These are phyloP conservation scores for Eulemur mongoz DNA, from an alignment of 2,797 vertebrate species.

Conservation along the genomic window DNA sequence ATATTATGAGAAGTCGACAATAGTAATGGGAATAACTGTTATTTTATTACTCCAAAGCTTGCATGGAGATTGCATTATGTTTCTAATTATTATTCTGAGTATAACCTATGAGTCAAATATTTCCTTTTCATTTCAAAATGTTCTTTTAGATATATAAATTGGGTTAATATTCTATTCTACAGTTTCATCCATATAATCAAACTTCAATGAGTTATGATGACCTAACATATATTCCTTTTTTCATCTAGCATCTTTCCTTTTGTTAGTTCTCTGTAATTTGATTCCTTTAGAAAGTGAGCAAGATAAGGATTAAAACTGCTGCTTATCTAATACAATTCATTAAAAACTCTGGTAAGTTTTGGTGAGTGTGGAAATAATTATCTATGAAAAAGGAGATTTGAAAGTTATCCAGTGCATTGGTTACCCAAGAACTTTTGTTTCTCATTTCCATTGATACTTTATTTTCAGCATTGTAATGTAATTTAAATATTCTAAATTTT, in stretches of 20 bases:
- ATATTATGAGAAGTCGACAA: slow-evolving; percentile 61
- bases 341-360: slow-evolving; percentile 55
- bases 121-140: background rate
- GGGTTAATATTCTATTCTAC: slow-evolving; percentile 15
- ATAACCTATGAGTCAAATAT: background rate
- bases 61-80: slow-evolving; percentile 46
- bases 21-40: slow-evolving; percentile 48
- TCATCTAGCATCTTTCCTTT: background rate
- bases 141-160: slow-evolving; percentile 54
- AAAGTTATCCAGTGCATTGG: slow-evolving; percentile 46
- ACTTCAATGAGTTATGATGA: slow-evolving; percentile 13
- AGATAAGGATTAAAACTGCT: slow-evolving; percentile 52
- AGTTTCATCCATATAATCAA: slow-evolving; percentile 35
- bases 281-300: slow-evolving; percentile 29
- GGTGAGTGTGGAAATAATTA: slow-evolving; percentile 45
- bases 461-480: background rate
- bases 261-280: slow-evolving; percentile 1
- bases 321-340: slow-evolving; percentile 44
- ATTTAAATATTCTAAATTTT: background rate
- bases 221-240: background rate
- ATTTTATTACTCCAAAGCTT: slow-evolving; percentile 55
- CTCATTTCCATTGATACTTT: background rate
- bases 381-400: slow-evolving; percentile 15
- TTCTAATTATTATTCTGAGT: slow-evolving; percentile 56
- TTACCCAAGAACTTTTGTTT: background rate